These are phyloP conservation scores for Aspiorhynchus laticeps DNA, from an alignment of 2,113 vertebrate genomes.

Conservation along the genomic window DNA sequence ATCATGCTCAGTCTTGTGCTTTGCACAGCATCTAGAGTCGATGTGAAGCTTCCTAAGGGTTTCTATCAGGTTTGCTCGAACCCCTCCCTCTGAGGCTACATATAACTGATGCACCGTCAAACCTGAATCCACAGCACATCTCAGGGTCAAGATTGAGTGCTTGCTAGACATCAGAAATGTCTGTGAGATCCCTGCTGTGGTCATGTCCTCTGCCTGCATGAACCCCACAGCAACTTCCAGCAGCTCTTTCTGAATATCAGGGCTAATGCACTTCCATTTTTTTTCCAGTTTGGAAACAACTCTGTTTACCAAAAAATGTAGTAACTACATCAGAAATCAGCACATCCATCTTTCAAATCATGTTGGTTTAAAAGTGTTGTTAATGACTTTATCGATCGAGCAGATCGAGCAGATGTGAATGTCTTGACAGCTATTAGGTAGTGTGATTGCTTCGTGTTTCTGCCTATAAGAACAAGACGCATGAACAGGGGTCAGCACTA, in stretches of 20 bases:
- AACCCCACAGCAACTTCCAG: not conserved
- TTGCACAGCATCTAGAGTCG: not conserved
- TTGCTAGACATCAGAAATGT: not conserved
- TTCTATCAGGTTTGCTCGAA: not conserved
- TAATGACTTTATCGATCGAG: not conserved
- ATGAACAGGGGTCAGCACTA: not conserved
- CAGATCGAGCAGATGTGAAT: not conserved
- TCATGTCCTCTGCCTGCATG: not conserved
- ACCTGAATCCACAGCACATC: conserved; percentile 4
- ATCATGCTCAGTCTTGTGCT: not conserved
- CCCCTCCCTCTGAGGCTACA: not conserved
- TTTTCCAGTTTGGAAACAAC: not conserved
- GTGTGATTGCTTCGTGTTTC: not conserved
- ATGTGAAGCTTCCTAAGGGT: not conserved
- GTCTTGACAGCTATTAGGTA: not conserved
- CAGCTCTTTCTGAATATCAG: not conserved
- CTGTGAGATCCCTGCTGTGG: not conserved
- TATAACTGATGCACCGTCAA: not conserved
- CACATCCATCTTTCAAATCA: not conserved
- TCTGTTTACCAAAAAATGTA: not conserved
- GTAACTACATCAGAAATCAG: not conserved
- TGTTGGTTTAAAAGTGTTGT: not conserved
- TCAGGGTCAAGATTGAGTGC: not conserved
- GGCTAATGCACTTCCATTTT: not conserved
- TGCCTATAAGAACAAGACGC: not conserved